Evolutionary conservation across 2,797 vertebrate genomes (phyloP).

Genomic region (Typhlichthys subterraneus): DNA sequence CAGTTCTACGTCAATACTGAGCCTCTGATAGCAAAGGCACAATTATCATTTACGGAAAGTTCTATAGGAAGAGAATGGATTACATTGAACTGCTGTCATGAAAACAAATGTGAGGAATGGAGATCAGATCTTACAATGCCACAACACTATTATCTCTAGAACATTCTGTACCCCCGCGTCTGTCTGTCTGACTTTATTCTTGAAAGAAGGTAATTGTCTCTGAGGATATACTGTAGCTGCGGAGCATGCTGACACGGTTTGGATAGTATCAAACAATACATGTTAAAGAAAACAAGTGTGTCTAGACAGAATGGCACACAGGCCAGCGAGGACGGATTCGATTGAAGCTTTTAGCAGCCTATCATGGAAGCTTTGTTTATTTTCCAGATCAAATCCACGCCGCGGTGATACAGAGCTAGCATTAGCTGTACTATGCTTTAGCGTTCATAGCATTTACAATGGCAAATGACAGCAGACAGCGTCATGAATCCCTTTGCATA

Average conservation of each 20-base stretch:
- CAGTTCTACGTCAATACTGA: conserved; percentile 55
- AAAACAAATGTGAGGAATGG: conserved; percentile 70
- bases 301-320: too few relatives aligned
- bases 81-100: conserved; percentile 54
- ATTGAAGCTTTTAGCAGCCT: too few relatives aligned
- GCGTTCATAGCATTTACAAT: conserved; percentile 39
- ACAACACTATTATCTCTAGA: conserved; percentile 20
- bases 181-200: conserved; percentile 44
- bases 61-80: conserved; percentile 51
- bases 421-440: conserved; percentile 30
- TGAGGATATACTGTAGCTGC: conserved; percentile 31
- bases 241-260: neutral
- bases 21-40: conserved; percentile 58
- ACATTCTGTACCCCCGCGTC: conserved; percentile 37
- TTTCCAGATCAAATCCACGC: conserved; percentile 24
- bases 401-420: neutral
- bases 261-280: too few relatives aligned
- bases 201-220: conserved; percentile 31
- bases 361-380: neutral
- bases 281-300: too few relatives aligned
- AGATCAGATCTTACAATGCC: conserved; percentile 54
- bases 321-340: too few relatives aligned
- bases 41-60: conserved; percentile 66
- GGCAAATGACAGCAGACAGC: conserved; percentile 23
- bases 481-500: conserved; percentile 32